These are phyloP conservation scores for Drosophila ironensis DNA, from an alignment of 1,140 invertebrate genomes.

Conservation along the genomic window DNA sequence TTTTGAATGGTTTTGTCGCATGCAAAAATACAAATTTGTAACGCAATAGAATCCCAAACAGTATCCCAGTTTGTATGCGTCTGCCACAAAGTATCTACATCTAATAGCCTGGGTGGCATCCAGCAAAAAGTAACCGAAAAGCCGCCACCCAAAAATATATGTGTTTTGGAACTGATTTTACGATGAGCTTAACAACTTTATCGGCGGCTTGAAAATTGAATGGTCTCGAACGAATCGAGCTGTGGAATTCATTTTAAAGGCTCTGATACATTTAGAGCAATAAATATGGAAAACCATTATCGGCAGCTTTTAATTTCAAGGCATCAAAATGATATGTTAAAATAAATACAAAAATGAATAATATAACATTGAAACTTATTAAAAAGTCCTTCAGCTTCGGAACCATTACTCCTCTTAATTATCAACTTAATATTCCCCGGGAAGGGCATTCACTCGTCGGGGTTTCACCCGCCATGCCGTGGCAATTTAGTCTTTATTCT, in stretches of 20 bases:
- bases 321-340: too few species aligned
- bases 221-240: slow-evolving; percentile 10
- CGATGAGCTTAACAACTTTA: slow-evolving; percentile 29
- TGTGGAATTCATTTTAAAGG: too few species aligned
- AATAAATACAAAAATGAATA: too few species aligned
- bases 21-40: slow-evolving; percentile 67
- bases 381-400: too few species aligned
- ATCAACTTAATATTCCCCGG: too few species aligned
- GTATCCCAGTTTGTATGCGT: not conserved
- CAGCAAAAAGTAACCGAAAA: slow-evolving; percentile 25
- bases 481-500: not conserved
- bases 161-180: slow-evolving; percentile 46
- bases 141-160: slow-evolving; percentile 24
- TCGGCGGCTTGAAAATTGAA: not conserved
- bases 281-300: too few species aligned
- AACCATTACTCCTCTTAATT: too few species aligned
- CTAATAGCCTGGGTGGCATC: slow-evolving; percentile 61
- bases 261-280: too few species aligned
- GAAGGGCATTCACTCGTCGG: slow-evolving; percentile 5
- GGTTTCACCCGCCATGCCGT: not conserved
- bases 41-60: slow-evolving; percentile 42
- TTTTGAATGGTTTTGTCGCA: slow-evolving; percentile 65
- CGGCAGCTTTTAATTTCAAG: too few species aligned
- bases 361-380: not conserved
- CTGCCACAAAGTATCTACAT: slow-evolving; percentile 15